Percentiles rank a stretch among this genome's conserved stretches.
Conservation (phyloP, 2,888 invertebrate genomes). For the Orthonevra nobilis region DNA sequence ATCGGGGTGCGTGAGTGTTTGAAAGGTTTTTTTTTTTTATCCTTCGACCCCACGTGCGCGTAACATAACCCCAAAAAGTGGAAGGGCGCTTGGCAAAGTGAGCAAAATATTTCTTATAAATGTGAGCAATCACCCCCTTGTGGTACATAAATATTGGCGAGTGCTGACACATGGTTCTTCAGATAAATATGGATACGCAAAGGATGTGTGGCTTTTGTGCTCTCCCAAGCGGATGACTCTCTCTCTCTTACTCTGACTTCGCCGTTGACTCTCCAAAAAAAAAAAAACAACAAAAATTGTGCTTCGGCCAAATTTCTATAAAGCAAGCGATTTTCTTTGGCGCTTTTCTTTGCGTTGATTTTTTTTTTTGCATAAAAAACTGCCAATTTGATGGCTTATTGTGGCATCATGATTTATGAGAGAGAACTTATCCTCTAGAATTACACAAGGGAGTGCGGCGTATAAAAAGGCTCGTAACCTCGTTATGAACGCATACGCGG, state of each 20-base stretch:
- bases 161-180: constrained; percentile 38
- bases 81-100: no score
- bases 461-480: background rate
- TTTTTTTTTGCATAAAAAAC: constrained; percentile 46
- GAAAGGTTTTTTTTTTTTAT: background rate
- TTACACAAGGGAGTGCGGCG: constrained; percentile 29
- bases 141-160: constrained; percentile 39
- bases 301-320: constrained; percentile 17
- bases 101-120: constrained; percentile 8
- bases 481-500: no score
- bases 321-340: constrained; percentile 18
- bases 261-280: no score
- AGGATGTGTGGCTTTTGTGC: background rate
- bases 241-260: no score
- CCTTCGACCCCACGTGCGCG: no score
- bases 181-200: background rate
- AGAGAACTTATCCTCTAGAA: constrained; percentile 31
- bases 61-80: no score
- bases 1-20: background rate
- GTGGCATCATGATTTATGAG: constrained; percentile 45
- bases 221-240: background rate
- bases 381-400: constrained; percentile 55
- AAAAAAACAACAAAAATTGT: no score
- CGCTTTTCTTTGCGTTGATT: background rate
- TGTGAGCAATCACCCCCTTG: constrained; percentile 45